These are phyloP conservation scores for Crenichthys baileyi DNA, from an alignment of 2,797 vertebrate species.

Conservation along the genomic window DNA sequence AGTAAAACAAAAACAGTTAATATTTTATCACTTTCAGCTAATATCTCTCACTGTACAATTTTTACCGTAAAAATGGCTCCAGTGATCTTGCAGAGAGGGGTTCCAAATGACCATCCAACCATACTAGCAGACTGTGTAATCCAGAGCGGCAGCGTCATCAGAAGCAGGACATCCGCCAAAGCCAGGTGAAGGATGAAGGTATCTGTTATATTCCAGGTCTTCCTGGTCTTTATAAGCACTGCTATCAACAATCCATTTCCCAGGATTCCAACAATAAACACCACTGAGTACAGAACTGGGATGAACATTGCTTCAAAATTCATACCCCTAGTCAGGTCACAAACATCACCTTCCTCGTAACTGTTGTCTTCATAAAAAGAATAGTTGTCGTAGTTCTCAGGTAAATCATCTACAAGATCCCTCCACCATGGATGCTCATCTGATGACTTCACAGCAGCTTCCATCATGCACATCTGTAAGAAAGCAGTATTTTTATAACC, in stretches of 20 bases:
- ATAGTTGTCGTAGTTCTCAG: background rate
- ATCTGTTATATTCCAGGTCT: conserved; percentile 81
- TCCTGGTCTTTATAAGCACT: conserved; percentile 74
- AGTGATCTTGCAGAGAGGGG: conserved; percentile 81
- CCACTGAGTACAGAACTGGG: conserved; percentile 78
- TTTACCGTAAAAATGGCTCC: conserved; percentile 85
- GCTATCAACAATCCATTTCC: conserved; percentile 81
- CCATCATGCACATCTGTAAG: conserved; percentile 16
- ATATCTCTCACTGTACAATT: background rate
- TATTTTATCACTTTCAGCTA: background rate
- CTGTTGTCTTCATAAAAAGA: background rate
- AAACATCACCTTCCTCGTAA: conserved; percentile 41
- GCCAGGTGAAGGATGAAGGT: conserved; percentile 87
- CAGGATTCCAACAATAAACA: conserved; percentile 80
- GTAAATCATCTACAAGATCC: background rate
- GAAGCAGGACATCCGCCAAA: conserved; percentile 81
- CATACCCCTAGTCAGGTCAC: conserved; percentile 46
- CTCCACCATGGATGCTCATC: background rate
- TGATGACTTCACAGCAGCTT: background rate
- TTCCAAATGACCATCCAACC: conserved; percentile 81
- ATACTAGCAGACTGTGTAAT: conserved; percentile 64
- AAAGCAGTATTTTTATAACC: background rate
- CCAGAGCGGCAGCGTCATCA: conserved; percentile 86
- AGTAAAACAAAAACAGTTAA: background rate
- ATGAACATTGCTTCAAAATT: conserved; percentile 79